Conservation (phyloP, 2,797 vertebrate species). For the Hippoglossus hippoglossus region DNA sequence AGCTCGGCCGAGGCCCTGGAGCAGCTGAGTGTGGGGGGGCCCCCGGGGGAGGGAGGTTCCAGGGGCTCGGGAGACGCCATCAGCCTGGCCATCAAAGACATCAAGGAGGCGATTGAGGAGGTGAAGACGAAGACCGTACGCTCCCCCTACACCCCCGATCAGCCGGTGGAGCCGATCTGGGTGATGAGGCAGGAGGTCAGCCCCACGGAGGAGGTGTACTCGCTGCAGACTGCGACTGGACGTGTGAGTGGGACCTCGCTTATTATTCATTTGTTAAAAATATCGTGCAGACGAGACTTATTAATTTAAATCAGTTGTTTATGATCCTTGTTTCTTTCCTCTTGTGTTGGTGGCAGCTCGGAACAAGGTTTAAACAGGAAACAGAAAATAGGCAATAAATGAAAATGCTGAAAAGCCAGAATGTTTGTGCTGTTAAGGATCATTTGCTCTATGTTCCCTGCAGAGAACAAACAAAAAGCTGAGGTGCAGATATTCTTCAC, state of each 20-base stretch:
- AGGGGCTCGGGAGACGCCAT: conserved; percentile 91
- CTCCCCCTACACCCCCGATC: conserved; percentile 96
- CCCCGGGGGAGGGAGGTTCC: conserved; percentile 78
- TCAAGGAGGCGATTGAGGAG: conserved; percentile 97
- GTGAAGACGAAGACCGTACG: conserved; percentile 95
- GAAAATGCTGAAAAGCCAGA: too few relatives aligned
- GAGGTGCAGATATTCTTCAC: not conserved
- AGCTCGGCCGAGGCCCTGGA: conserved; percentile 61
- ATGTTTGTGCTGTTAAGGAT: too few relatives aligned
- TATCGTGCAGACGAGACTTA: too few relatives aligned
- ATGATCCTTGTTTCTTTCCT: too few relatives aligned
- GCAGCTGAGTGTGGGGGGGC: conserved; percentile 52
- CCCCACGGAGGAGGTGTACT: conserved; percentile 88
- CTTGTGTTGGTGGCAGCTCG: too few relatives aligned
- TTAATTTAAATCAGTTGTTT: too few relatives aligned
- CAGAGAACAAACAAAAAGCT: not conserved
- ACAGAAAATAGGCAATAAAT: too few relatives aligned
- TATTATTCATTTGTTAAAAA: not conserved
- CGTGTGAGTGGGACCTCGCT: conserved; percentile 62
- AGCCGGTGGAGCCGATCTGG: conserved; percentile 95
- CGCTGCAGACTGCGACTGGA: conserved; percentile 83
- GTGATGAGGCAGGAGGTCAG: conserved; percentile 96
- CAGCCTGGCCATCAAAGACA: conserved; percentile 96
- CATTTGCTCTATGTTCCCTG: too few relatives aligned
- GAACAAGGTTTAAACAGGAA: too few relatives aligned